A percentile compares a stretch with the other conserved stretches of the same genome.
Evolutionary conservation across 2,888 invertebrate species (phyloP).

Genomic region (Hemicrepidius hirtus): DNA sequence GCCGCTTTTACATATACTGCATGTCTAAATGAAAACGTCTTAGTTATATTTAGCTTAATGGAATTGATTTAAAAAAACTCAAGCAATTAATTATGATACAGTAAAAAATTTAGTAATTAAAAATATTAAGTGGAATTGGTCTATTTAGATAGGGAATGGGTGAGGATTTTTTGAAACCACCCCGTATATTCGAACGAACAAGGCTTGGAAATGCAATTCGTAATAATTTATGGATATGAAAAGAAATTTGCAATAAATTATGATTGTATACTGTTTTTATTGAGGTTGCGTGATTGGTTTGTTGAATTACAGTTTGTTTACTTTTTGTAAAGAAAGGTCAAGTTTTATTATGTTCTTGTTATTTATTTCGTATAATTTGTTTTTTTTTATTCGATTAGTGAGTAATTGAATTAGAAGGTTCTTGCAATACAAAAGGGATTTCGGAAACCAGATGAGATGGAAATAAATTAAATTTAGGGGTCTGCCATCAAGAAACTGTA

Average conservation of each 20-base stretch:
- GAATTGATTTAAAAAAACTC: neutral
- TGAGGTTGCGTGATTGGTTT: constrained; percentile 26
- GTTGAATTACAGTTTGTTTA: constrained; percentile 26
- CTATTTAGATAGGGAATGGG: neutral
- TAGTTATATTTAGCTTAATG: neutral
- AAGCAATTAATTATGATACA: too few relatives aligned
- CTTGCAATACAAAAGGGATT: too few relatives aligned
- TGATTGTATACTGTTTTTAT: constrained; percentile 19
- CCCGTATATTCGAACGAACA: constrained; percentile 14
- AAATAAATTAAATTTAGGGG: too few relatives aligned
- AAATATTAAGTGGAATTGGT: too few relatives aligned
- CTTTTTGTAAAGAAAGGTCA: constrained; percentile 5
- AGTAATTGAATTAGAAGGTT: too few relatives aligned
- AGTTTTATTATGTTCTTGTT: neutral
- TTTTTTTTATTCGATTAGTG: neutral
- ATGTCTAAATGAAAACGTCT: constrained; percentile 6
- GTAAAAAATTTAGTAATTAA: too few relatives aligned
- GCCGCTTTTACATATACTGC: constrained; percentile 41
- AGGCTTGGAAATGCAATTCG: constrained; percentile 13
- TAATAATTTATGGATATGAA: constrained; percentile 27
- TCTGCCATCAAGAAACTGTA: too few relatives aligned
- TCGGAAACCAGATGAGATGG: too few relatives aligned
- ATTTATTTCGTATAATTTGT: neutral
- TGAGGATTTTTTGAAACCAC: neutral
- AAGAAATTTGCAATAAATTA: constrained; percentile 29